Percentiles rank a stretch among this genome's conserved stretches.
Evolutionary conservation across 2,888 invertebrate species (phyloP).

Genomic region (Phymatocera aterrima): DNA sequence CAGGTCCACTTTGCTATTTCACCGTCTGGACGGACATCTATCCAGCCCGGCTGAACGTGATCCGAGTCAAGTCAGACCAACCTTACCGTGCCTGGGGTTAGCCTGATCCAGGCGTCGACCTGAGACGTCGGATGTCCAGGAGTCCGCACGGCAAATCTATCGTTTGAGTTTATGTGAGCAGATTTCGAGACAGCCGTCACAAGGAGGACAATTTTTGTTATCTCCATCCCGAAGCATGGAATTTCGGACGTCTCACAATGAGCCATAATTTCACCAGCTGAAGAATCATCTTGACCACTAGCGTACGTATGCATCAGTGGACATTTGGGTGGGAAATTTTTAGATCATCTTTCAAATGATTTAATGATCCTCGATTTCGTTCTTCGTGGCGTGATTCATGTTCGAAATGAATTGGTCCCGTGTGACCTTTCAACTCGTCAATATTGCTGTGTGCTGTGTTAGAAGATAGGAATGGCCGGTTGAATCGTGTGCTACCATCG

Average conservation of each 20-base stretch:
- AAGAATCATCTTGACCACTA: constrained; percentile 45
- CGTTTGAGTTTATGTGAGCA: constrained; percentile 33
- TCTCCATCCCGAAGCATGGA: constrained; percentile 63
- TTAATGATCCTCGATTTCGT: too few relatives aligned
- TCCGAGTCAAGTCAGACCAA: constrained; percentile 54
- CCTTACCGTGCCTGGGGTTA: constrained; percentile 55
- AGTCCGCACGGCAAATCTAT: constrained; percentile 31
- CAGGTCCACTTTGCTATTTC: constrained; percentile 55
- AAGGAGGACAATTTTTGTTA: constrained; percentile 68
- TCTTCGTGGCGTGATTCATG: too few relatives aligned
- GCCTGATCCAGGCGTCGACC: constrained; percentile 60
- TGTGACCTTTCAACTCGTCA: too few relatives aligned
- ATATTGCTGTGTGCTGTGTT: too few relatives aligned
- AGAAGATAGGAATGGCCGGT: too few relatives aligned
- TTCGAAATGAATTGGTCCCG: too few relatives aligned
- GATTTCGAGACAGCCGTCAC: constrained; percentile 39
- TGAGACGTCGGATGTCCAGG: constrained; percentile 15
- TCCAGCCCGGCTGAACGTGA: constrained; percentile 29
- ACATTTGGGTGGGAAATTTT: too few relatives aligned
- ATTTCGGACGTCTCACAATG: constrained; percentile 54
- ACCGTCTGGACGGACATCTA: constrained; percentile 39
- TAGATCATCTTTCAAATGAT: too few relatives aligned
- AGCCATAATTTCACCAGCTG: constrained; percentile 34
- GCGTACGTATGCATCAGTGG: too few relatives aligned
- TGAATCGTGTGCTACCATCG: background rate